Conservation (phyloP, 2,888 invertebrate species). For the Drosophila ochracea region DNA sequence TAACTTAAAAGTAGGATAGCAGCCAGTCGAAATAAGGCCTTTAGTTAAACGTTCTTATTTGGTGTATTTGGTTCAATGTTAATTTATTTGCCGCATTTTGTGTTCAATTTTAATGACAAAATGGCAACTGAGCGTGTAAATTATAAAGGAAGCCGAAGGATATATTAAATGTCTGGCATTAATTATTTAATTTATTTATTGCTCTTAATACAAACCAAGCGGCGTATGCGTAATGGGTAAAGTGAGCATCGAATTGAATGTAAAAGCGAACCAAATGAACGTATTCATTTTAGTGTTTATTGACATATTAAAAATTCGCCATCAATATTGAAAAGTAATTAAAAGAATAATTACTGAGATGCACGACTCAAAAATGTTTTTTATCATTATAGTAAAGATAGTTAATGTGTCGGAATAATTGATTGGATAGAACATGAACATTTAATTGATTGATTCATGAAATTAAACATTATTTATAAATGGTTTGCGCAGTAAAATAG, state of each 20-base stretch:
- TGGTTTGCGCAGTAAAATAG: neutral
- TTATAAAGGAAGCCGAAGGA: conserved; percentile 38
- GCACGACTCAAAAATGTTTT: conserved; percentile 1
- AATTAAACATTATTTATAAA: neutral
- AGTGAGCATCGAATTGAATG: neutral
- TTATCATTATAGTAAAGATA: neutral
- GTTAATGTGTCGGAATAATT: neutral
- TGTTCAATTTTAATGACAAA: conserved; percentile 61
- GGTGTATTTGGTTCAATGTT: conserved; percentile 21
- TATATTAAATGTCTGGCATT: conserved; percentile 42
- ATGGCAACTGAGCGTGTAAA: conserved; percentile 39
- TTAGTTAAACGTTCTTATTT: neutral
- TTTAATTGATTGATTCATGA: neutral
- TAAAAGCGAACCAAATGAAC: conserved; percentile 1
- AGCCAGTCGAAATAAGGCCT: neutral
- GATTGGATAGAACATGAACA: neutral
- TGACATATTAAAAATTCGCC: neutral
- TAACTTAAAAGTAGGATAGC: conserved; percentile 18
- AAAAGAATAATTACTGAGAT: neutral
- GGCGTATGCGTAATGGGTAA: conserved; percentile 28
- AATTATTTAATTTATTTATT: conserved; percentile 60
- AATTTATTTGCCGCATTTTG: conserved; percentile 47
- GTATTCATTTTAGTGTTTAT: neutral
- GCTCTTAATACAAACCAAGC: conserved; percentile 35
- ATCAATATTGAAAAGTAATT: neutral